Evolutionary conservation across 2,113 vertebrate genomes (phyloP).

Genomic region (Setophaga coronata): DNA sequence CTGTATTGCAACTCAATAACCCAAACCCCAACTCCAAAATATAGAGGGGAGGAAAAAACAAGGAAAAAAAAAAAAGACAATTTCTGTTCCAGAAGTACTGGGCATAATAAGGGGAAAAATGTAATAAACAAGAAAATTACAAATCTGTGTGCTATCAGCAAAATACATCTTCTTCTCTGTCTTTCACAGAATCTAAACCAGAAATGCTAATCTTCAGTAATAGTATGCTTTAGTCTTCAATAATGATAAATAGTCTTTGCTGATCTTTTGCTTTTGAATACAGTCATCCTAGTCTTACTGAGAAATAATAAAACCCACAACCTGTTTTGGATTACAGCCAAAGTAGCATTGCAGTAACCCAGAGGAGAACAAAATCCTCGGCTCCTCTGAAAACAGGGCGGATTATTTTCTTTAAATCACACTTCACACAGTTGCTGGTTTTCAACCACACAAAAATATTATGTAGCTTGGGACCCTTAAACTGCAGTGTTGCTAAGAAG

Average conservation of each 20-base stretch:
- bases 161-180: not conserved
- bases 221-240: not conserved
- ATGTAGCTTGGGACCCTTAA: not conserved
- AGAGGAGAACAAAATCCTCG: not conserved
- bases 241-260: not conserved
- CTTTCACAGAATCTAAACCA: not conserved
- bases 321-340: not conserved
- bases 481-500: not conserved
- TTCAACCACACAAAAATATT: not conserved
- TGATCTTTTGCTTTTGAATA: not conserved
- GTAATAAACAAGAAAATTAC: not conserved
- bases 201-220: not conserved
- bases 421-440: not conserved
- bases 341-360: not conserved
- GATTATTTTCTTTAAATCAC: not conserved
- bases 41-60: rapidly evolving
- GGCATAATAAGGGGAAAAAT: not conserved
- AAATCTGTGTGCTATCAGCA: not conserved
- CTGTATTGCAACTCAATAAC: not conserved
- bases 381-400: not conserved
- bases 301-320: not conserved
- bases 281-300: not conserved
- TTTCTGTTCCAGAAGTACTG: not conserved
- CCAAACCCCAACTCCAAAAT: not conserved
- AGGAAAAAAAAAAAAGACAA: not conserved